Evolutionary conservation across 2,797 vertebrate species (phyloP), one percentile per base, ranked within the genome.

Genomic region (Syngnathus rostellatus): DNA sequence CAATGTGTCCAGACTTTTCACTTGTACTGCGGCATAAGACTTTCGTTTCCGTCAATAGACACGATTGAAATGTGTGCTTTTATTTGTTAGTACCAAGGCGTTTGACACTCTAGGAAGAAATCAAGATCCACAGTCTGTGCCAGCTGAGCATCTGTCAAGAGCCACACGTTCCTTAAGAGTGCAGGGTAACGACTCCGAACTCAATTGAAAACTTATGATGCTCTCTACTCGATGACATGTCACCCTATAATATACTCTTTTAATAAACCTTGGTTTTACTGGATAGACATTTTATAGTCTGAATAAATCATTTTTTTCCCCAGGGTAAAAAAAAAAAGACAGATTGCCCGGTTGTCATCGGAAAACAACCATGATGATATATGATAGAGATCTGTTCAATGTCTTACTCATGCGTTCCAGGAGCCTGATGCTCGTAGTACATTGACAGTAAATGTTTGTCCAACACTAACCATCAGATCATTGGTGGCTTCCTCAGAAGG

Each of bases 241-340:
- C 62, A 61, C 58, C 31, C 71, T 9, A 62, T 70, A 62, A 53
- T 21, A 65, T 65, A 19, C 66, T 69, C 45, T 64, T 41, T 64
- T 41, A 48, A 63, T 79, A 72, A 72, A 46, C 72, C 73, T 69
- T 67, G 25, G 64, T 73, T 80, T 71, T 62, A 70, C 71, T 78
- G 66, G 63, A 74, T 62, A 65, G 38, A 67, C 16, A 19, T 73
- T 75, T 72, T 59, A 59, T 64, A 14, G 63, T 76, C 64, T 71
- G 67, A 83, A 86, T 86, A 85, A 81, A 79, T 63, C 0, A 11
- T 19, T 69, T 68, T 23, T 68, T 74, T 40, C 25, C 61, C 57
- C 8, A 61, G 8, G 8, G 62, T 58, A 71, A 73, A 45, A 10
- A 45, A 45, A 45, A 4, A 23, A 23, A 23, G 23, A 23, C 23